Evolutionary conservation across 2,797 vertebrate genomes (phyloP).

Genomic region (Neomorphus geoffroyi): DNA sequence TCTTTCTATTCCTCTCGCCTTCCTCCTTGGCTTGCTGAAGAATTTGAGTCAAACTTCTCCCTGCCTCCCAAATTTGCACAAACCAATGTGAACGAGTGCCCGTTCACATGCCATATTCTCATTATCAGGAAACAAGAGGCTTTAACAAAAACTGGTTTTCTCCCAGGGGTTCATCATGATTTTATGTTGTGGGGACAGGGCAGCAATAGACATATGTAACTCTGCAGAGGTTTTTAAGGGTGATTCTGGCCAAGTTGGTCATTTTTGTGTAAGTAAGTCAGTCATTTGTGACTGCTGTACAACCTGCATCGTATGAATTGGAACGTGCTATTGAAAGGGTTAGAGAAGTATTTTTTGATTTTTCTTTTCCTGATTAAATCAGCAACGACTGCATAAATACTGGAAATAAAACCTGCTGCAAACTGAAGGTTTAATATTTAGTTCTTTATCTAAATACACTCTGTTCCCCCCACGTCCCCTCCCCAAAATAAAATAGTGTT

Average conservation of each 20-base stretch:
- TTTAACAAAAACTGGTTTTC: fast-evolving
- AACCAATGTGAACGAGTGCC: background rate
- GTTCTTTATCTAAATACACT: constrained; percentile 52
- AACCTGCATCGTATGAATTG: background rate
- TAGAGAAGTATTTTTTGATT: background rate
- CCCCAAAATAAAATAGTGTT: constrained; percentile 72
- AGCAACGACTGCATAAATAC: background rate
- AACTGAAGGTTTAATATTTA: constrained; percentile 1
- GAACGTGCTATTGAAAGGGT: background rate
- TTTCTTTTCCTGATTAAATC: background rate
- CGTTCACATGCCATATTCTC: background rate
- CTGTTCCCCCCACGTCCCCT: background rate
- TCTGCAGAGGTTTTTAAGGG: background rate
- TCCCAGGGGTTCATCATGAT: fast-evolving
- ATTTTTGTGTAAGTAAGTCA: background rate
- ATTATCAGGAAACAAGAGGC: background rate
- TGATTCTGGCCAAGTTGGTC: background rate
- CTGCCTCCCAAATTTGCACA: fast-evolving
- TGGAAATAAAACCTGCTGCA: background rate
- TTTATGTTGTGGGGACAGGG: background rate
- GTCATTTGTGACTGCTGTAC: background rate
- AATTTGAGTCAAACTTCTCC: background rate
- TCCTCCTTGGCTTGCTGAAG: background rate
- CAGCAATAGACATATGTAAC: background rate
- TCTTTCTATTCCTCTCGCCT: background rate